Evolutionary conservation across 2,797 vertebrate genomes (phyloP).

Genomic region (Danio albolineatus): DNA sequence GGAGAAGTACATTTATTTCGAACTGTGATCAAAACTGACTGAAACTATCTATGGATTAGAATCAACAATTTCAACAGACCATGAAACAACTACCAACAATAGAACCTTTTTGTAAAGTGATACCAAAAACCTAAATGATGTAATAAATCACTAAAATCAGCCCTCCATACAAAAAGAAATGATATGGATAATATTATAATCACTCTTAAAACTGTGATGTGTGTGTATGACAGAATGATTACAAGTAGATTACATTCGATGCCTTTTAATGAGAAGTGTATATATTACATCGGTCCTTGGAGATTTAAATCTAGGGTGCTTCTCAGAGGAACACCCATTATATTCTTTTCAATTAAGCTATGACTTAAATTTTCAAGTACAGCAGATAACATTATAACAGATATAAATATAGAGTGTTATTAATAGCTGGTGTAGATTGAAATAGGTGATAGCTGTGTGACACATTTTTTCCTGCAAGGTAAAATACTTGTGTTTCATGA

Average conservation of each 20-base stretch:
- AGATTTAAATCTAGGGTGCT: slow-evolving; percentile 61
- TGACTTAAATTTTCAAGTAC: slow-evolving; percentile 37
- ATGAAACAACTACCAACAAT: too few relatives aligned
- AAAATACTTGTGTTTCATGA: too few relatives aligned
- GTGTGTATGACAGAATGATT: slow-evolving; percentile 25
- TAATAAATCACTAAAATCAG: neutral
- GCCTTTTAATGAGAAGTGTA: slow-evolving; percentile 58
- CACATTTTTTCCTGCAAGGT: neutral
- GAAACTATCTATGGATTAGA: too few relatives aligned
- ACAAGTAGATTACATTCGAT: slow-evolving; percentile 42
- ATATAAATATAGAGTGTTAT: slow-evolving; percentile 17
- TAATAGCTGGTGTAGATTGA: slow-evolving; percentile 6
- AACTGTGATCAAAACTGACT: too few relatives aligned
- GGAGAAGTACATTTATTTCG: too few relatives aligned
- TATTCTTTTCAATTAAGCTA: slow-evolving; percentile 57
- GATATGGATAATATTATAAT: neutral
- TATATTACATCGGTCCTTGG: slow-evolving; percentile 50
- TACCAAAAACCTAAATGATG: neutral
- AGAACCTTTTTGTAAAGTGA: too few relatives aligned
- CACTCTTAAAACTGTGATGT: neutral
- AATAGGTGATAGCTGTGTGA: neutral
- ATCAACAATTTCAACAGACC: too few relatives aligned
- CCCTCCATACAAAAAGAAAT: neutral
- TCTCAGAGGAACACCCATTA: slow-evolving; percentile 54
- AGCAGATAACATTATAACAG: slow-evolving; percentile 37